Percentiles rank a stretch among this genome's conserved stretches.
Evolutionary conservation across 2,113 vertebrate genomes (phyloP).

Genomic region (Rhea pennata): DNA sequence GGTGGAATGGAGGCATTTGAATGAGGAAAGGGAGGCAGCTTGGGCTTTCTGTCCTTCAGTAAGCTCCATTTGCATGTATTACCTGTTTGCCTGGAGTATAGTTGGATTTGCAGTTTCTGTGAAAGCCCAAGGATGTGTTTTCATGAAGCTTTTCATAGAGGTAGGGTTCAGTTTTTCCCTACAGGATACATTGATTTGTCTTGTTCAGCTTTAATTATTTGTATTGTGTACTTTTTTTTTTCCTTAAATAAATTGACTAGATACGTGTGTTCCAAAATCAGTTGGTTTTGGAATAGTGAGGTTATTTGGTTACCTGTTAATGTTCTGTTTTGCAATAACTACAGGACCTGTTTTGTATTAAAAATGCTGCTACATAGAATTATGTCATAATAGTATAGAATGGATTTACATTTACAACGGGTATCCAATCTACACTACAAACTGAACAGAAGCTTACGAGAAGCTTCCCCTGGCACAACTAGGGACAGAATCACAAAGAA

Average conservation of each 20-base stretch:
- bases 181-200: not conserved
- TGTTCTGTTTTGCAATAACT: not conserved
- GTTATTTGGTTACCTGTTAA: not conserved
- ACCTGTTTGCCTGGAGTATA: not conserved
- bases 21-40: not conserved
- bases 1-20: not conserved
- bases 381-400: not conserved
- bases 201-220: not conserved
- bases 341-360: not conserved
- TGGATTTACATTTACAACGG: not conserved
- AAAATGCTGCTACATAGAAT: not conserved
- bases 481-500: not conserved
- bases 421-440: not conserved
- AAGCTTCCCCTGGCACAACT: not conserved
- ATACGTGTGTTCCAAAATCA: not conserved
- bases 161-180: not conserved
- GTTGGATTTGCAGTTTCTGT: not conserved
- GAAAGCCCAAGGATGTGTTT: not conserved
- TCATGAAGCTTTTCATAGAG: not conserved
- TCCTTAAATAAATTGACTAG: not conserved
- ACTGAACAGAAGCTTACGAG: not conserved
- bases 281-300: not conserved
- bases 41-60: not conserved
- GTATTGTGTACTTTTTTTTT: accelerated
- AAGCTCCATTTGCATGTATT: accelerated